Evolutionary conservation across 2,888 invertebrate species (phyloP).

Genomic region (Scotopteryx bipunctaria): DNA sequence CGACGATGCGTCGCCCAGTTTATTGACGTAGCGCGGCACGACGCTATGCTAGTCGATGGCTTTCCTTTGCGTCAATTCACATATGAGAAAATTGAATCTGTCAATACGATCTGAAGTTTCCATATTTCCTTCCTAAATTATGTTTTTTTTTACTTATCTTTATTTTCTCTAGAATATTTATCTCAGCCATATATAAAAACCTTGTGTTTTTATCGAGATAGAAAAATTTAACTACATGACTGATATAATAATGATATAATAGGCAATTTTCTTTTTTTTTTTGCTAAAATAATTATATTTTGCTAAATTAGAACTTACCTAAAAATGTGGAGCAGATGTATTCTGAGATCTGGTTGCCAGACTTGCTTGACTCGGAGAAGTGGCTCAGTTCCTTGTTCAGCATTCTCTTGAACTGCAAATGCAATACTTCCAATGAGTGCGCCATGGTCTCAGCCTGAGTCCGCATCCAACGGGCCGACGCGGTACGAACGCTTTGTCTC

Average conservation of each 20-base stretch:
- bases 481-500: constrained; percentile 67
- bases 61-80: constrained; percentile 10
- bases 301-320: too few relatives aligned
- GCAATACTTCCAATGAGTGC: constrained; percentile 74
- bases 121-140: too few relatives aligned
- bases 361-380: constrained; percentile 99
- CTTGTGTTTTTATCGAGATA: too few relatives aligned
- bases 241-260: too few relatives aligned
- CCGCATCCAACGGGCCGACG: constrained; percentile 67
- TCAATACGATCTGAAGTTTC: not conserved
- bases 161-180: too few relatives aligned
- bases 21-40: constrained; percentile 14
- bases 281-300: too few relatives aligned
- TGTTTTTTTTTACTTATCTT: too few relatives aligned
- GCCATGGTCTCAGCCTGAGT: constrained; percentile 68
- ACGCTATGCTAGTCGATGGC: constrained; percentile 1
- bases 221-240: too few relatives aligned
- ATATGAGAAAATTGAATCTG: not conserved
- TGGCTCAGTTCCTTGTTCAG: constrained; percentile 99
- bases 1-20: constrained; percentile 6
- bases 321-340: constrained; percentile 99
- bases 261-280: too few relatives aligned
- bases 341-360: constrained; percentile 99
- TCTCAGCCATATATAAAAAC: too few relatives aligned
- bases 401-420: constrained; percentile 98